Evolutionary conservation across 2,113 vertebrate genomes (phyloP).

Genomic region (Zootoca vivipara): DNA sequence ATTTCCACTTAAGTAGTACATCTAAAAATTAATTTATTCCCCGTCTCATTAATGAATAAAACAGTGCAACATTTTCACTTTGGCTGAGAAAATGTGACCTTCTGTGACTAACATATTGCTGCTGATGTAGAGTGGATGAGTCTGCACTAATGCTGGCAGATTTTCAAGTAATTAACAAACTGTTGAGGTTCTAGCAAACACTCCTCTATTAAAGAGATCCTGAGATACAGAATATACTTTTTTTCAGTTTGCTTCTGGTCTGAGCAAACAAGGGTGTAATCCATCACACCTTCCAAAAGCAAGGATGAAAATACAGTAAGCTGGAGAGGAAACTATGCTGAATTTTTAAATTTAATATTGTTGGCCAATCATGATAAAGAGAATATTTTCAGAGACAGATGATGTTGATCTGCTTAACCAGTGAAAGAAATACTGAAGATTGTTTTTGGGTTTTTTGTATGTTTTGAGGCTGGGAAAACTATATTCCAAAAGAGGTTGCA

Average conservation of each 20-base stretch:
- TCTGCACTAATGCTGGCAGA: background rate
- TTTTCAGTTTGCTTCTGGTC: background rate
- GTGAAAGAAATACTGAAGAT: background rate
- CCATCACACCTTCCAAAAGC: background rate
- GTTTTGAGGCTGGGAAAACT: background rate
- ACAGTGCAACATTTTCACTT: background rate
- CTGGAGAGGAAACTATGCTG: background rate
- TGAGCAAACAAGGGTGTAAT: background rate
- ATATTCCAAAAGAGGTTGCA: background rate
- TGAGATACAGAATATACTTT: background rate
- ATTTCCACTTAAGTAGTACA: background rate
- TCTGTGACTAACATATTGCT: background rate
- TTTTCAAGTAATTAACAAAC: slow-evolving; percentile 8
- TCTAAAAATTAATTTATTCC: background rate
- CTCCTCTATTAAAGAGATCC: background rate
- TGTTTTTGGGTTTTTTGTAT: background rate
- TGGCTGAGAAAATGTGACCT: background rate
- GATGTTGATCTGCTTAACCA: background rate
- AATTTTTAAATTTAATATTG: background rate
- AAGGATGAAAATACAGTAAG: background rate
- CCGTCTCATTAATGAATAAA: slow-evolving; percentile 11
- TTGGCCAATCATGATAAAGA: background rate
- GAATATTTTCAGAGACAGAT: background rate
- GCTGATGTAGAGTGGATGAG: background rate
- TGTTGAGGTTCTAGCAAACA: slow-evolving; percentile 2